phyloP scores from a whole-genome alignment of 2,113 vertebrate genomes.

The Choloepus hoffmanni region DNA sequence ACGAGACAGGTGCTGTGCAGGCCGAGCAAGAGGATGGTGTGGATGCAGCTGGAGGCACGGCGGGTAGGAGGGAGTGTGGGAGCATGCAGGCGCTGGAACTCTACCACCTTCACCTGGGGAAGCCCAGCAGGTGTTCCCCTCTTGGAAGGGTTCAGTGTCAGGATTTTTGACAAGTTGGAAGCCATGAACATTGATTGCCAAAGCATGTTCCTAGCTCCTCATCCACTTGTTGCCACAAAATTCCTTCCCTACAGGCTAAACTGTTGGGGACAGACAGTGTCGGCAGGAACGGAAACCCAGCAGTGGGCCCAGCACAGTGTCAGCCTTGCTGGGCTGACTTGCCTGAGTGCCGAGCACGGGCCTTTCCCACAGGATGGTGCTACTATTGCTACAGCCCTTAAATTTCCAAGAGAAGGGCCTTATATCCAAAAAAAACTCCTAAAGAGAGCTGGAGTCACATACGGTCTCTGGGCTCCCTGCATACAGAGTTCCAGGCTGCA shows the following conservation, averaged over 20 bases:
- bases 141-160: neutral
- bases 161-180: neutral
- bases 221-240: no score
- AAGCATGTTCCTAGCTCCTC: neutral
- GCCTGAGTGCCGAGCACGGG: no score
- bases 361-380: neutral
- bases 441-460: no score
- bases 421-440: neutral
- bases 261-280: neutral
- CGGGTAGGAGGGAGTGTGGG: accelerated
- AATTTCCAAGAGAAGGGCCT: neutral
- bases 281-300: neutral
- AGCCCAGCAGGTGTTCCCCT: neutral
- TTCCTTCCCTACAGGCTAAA: neutral
- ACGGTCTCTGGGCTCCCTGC: neutral
- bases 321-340: neutral
- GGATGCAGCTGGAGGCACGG: neutral
- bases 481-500: conserved; percentile 55
- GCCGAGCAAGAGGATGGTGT: accelerated
- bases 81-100: neutral
- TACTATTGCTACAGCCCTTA: neutral
- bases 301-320: neutral
- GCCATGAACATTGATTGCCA: neutral
- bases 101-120: neutral
- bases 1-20: neutral